Evolutionary conservation across 2,797 vertebrate species (phyloP).

Genomic region (Eulemur albifrons): DNA sequence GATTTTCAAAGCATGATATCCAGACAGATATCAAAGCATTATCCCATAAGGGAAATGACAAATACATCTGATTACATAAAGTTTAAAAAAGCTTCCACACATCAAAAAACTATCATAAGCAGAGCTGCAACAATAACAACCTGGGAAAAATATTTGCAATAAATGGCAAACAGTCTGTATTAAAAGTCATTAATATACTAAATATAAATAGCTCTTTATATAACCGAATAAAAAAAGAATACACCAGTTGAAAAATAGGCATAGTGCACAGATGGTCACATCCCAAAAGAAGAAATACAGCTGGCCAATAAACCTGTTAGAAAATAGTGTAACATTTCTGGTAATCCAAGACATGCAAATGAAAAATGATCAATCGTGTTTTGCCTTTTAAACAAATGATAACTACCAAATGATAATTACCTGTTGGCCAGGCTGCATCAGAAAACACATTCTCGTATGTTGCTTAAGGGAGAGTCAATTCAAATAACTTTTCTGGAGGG

Average conservation of each 20-base stretch:
- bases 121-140: background rate
- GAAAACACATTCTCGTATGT: background rate
- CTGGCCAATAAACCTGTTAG: conserved; percentile 3
- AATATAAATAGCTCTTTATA: conserved; percentile 15
- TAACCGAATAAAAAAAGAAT: background rate
- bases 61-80: conserved; percentile 8
- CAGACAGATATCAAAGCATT: background rate
- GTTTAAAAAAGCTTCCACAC: background rate
- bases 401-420: background rate
- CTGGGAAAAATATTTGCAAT: conserved; percentile 3
- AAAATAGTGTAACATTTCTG: conserved; percentile 31
- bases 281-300: conserved; percentile 1
- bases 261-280: conserved; percentile 18
- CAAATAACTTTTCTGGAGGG: background rate
- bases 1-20: background rate
- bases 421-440: background rate
- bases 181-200: background rate
- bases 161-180: background rate
- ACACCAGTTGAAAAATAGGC: background rate
- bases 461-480: background rate
- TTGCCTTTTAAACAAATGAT: background rate
- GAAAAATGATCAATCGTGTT: background rate
- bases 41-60: conserved; percentile 2
- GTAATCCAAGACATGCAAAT: background rate
- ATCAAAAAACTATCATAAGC: background rate